Percentiles rank a stretch among this genome's conserved stretches.
phyloP scores from a whole-genome alignment of 2,888 invertebrate species.

The Rhimphoctona megacephalus region DNA sequence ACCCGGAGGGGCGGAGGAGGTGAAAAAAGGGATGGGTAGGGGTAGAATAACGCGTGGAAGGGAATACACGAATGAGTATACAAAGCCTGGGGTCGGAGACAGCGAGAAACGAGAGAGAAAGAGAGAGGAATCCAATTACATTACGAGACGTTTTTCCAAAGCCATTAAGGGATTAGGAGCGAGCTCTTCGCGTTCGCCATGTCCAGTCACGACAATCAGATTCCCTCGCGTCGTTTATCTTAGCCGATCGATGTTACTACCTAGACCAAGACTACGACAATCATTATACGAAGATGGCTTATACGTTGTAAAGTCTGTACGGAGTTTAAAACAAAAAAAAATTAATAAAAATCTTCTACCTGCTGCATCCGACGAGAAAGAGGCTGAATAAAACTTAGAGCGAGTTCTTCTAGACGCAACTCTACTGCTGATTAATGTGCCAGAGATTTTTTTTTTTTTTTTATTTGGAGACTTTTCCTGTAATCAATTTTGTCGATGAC shows the following conservation, averaged over 20 bases:
- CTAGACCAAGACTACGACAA: conserved; percentile 32
- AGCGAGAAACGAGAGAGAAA: conserved; percentile 53
- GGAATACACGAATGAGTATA: conserved; percentile 45
- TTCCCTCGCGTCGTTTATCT: conserved; percentile 68
- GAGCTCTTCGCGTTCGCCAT: conserved; percentile 65
- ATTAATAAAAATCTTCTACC: conserved; percentile 16
- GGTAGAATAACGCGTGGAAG: conserved; percentile 26
- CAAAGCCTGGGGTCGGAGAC: conserved; percentile 22
- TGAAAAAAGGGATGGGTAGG: neutral
- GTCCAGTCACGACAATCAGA: conserved; percentile 72
- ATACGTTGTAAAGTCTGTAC: conserved; percentile 25
- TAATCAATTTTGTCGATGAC: neutral
- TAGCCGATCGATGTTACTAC: conserved; percentile 57
- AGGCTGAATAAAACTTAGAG: neutral
- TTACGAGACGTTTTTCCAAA: conserved; percentile 71
- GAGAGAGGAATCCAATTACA: conserved; percentile 72
- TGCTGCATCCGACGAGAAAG: neutral
- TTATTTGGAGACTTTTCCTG: neutral
- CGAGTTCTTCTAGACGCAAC: neutral
- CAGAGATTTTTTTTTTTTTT: neutral
- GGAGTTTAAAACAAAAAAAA: neutral
- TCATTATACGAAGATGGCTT: conserved; percentile 49
- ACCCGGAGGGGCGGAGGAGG: neutral
- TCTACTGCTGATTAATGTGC: neutral
- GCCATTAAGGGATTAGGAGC: conserved; percentile 73